phyloP scores from a whole-genome alignment of 2,888 invertebrate species.

The Carabus problematicus region DNA sequence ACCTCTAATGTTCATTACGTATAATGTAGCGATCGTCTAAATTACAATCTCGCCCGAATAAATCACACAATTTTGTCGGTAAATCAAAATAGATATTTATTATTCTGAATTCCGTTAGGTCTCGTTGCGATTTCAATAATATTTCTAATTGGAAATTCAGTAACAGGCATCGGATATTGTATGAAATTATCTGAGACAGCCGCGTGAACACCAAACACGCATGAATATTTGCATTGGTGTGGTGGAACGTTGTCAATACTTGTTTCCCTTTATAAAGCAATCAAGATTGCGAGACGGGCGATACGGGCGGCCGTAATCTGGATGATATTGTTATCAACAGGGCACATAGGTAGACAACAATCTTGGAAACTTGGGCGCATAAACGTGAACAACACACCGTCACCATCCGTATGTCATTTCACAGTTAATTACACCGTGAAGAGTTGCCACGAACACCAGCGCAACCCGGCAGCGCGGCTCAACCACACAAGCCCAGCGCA shows the following conservation, averaged over 20 bases:
- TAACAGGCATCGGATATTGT: too few species aligned
- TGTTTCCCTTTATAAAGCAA: slow-evolving; percentile 49
- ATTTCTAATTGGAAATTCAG: too few species aligned
- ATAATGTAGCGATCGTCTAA: too few species aligned
- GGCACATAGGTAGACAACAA: slow-evolving; percentile 46
- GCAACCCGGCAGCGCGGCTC: neutral
- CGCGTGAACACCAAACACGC: too few species aligned
- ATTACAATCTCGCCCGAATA: neutral
- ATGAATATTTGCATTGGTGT: too few species aligned
- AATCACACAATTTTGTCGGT: slow-evolving; percentile 2
- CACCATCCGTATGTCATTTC: slow-evolving; percentile 33
- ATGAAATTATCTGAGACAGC: too few species aligned
- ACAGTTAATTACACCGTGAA: slow-evolving; percentile 40
- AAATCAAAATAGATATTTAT: slow-evolving; percentile 46
- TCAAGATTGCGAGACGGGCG: slow-evolving; percentile 46
- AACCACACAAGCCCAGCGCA: slow-evolving; percentile 10
- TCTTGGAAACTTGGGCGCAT: slow-evolving; percentile 45
- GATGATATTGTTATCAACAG: slow-evolving; percentile 48
- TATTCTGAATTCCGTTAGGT: slow-evolving; percentile 26
- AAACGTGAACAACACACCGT: slow-evolving; percentile 33
- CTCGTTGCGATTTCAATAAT: too few species aligned
- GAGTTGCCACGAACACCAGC: too few species aligned
- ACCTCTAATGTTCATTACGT: neutral
- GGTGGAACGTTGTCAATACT: slow-evolving; percentile 44
- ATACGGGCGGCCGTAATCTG: slow-evolving; percentile 44